Conservation (phyloP, 2,888 invertebrate species). For the Cremastinae sp. region DNA sequence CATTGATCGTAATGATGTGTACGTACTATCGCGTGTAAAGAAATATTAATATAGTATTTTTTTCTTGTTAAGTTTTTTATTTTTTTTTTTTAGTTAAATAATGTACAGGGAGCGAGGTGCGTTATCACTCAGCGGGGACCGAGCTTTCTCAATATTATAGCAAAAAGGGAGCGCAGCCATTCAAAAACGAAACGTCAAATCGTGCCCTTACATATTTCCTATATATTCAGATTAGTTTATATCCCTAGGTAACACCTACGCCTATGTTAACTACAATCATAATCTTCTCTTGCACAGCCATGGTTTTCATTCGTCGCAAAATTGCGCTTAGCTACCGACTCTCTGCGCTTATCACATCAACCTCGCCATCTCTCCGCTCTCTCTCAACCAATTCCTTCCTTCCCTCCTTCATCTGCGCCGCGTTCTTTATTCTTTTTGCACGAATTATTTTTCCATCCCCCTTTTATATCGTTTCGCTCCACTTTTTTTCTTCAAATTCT, state of each 20-base stretch:
- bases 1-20: constrained; percentile 73
- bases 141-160: constrained; percentile 26
- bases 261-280: constrained; percentile 78
- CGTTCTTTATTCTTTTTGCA: constrained; percentile 14
- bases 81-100: constrained; percentile 73
- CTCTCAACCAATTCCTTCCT: not conserved
- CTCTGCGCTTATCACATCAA: constrained; percentile 50
- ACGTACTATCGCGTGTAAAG: constrained; percentile 76
- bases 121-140: constrained; percentile 68
- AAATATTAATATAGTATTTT: constrained; percentile 77
- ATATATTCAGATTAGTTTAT: constrained; percentile 75
- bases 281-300: constrained; percentile 80
- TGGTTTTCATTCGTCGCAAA: constrained; percentile 70
- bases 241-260: constrained; percentile 78
- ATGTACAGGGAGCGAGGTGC: constrained; percentile 74
- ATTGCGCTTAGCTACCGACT: constrained; percentile 38
- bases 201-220: constrained; percentile 70
- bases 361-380: constrained; percentile 11
- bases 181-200: constrained; percentile 70
- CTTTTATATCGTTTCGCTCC: constrained; percentile 20
- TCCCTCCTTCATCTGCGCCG: too few relatives aligned
- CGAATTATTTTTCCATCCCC: constrained; percentile 21
- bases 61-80: constrained; percentile 59
- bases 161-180: constrained; percentile 35
- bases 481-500: not conserved